Base-by-base conservation (phyloP, 1,140 invertebrate genomes). In the Nixonia krombeini region DNA sequence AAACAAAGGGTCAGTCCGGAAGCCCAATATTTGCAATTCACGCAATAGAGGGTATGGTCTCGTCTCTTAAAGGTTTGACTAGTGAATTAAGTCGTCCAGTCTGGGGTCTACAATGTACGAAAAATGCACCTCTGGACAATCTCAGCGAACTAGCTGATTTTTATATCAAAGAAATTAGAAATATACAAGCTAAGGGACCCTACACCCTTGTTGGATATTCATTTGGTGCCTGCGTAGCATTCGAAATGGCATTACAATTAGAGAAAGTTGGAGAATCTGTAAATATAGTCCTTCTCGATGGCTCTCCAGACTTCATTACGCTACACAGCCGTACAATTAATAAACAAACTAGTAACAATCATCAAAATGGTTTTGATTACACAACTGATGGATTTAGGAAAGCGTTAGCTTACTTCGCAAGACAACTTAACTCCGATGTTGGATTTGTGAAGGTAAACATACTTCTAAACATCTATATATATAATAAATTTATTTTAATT, bases 141-240 rank as follows among this genome's bases (percentile, higher is more conserved):
- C 90, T 98, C 49, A 79, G 88, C 13, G 86, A 90, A 17, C 86
- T 98, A 23, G 95, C 96, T 2, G 75, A 81, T 29, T 93, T 89
- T 83, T 98, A 97, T 79, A 86, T 97, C 2, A 82, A 91, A 80
- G 86, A 92, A 81, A 90, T 98, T 49, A 90, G 90, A 71, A 86
- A 86, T 16, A 83, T 94, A n/a, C 94, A 96, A 82, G 88, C 90
- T 0, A 84, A 88, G 51, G 93, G 94, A 50, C 95, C 96, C 0
- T 97, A 96, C 85, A 89, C 89, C 13, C 80, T 99, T 28, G 88
- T 92, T 25, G 97, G 96, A 1, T 99, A 99, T 82, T 99, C 97
- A 0, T 99, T 95, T 82, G 97, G 97, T 37, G 91, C 93, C 5
- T 90, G 91, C 52, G 90, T 99, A 6, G 96, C 94, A 2, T 95